phyloP scores from a whole-genome alignment of 2,113 vertebrate genomes.

The Aptenodytes patagonicus region DNA sequence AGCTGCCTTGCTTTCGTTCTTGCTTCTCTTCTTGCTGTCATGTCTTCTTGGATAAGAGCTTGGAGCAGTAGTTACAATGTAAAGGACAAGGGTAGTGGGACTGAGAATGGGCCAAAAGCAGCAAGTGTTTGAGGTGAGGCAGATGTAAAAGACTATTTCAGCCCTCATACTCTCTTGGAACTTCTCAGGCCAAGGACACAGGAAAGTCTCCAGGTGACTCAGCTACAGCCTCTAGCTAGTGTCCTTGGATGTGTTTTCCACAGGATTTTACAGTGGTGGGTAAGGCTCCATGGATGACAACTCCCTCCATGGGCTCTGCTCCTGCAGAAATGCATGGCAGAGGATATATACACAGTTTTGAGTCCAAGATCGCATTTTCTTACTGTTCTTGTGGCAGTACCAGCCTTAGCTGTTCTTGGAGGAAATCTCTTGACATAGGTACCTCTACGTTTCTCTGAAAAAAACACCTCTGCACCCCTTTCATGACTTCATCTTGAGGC shows the following conservation, averaged over 20 bases:
- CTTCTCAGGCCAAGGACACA: background rate
- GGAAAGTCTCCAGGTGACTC: background rate
- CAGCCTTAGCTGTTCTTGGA: background rate
- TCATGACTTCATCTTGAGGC: background rate
- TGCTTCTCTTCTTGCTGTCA: background rate
- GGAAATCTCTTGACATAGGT: background rate
- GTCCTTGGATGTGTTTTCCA: background rate
- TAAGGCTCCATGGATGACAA: background rate
- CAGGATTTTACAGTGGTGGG: background rate
- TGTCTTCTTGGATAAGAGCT: background rate
- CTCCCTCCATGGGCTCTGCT: background rate
- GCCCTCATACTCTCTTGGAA: background rate
- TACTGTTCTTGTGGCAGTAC: background rate
- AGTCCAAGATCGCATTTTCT: background rate
- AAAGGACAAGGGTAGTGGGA: background rate
- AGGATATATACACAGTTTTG: background rate
- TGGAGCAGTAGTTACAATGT: background rate
- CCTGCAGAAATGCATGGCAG: background rate
- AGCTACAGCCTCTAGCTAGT: background rate
- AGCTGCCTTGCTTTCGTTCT: background rate
- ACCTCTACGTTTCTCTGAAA: background rate
- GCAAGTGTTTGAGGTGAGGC: background rate
- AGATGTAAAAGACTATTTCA: background rate
- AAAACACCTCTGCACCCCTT: background rate
- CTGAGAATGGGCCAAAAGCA: background rate